Base-by-base conservation (phyloP, 2,113 vertebrate species). In the Panthera tigris region DNA sequence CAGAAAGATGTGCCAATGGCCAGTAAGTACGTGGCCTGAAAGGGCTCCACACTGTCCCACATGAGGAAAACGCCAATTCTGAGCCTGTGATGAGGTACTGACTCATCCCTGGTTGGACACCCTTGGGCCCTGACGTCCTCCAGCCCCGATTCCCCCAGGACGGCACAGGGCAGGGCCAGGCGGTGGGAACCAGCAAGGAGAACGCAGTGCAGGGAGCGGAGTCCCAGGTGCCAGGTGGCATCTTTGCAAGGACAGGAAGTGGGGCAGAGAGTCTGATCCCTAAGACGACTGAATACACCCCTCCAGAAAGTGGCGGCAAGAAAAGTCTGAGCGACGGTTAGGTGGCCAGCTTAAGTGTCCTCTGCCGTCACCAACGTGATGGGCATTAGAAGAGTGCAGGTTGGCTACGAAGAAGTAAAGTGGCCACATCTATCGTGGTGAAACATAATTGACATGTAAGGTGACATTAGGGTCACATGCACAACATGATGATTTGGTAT, bases 41-140 rank as follows among this genome's bases (percentile, higher is more conserved):
- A 61, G 45, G 41, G 16, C 11, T 29, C 36, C 3, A 3, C 13
- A 12, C 18, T 7, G 4, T 19, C 29, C 7, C 48, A 15, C 29
- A 39, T 1, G 61, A 69, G n/a, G 31, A 36, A 48, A 29, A 41
- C 1, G 9, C 23, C 57, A 52, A 23, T n/a, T 0, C 57, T 23
- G 3, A 7, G 14, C 19, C 63, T 6, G 0, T 2, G 50, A 9
- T 7, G 45, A 83, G 45, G 8, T 8, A 8, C 9, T 11, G 4
- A 0, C 0, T 3, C 1, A 0, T 3, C 65, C 11, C 25, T 1
- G 0, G 1, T 19, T 0, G 25, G 23, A 50, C 19, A 15, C 1
- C 31, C 5, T 31, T 0, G 1, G 69, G 27, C 33, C n/a, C 7
- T 0, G 25, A 55, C 16, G 31, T 14, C 19, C 15, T 4, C 21